These are phyloP conservation scores for Myotis brandtii DNA, from an alignment of 2,113 vertebrate species.

Conservation along the genomic window DNA sequence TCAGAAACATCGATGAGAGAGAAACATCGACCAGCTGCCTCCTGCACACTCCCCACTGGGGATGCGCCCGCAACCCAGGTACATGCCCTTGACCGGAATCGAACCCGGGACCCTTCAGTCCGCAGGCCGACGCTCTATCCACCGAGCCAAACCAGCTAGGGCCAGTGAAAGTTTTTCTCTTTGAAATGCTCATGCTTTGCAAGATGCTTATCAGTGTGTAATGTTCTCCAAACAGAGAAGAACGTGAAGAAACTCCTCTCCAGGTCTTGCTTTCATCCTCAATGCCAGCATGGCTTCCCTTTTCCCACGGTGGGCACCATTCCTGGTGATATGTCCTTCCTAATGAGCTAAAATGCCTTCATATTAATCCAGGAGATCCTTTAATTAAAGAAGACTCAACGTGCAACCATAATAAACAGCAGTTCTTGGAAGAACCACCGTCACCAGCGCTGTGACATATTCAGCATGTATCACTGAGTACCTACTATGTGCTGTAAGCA, in stretches of 20 bases:
- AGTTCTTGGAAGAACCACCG: background rate
- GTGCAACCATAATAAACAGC: background rate
- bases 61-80: no score
- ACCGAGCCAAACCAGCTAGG: no score
- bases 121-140: no score
- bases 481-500: background rate
- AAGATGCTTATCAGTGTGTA: background rate
- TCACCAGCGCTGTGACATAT: background rate
- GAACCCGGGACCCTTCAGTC: no score
- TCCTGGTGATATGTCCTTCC: constrained; percentile 13
- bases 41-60: no score
- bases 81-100: no score
- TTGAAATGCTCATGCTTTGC: background rate
- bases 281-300: background rate
- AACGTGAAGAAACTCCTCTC: background rate
- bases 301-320: background rate
- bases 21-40: no score
- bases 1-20: no score
- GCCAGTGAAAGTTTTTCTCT: background rate
- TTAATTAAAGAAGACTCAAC: constrained; percentile 45
- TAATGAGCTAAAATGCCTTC: constrained; percentile 50
- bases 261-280: background rate
- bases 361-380: background rate
- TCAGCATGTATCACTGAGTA: background rate
- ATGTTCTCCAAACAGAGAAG: background rate